These are phyloP conservation scores for Amblyjoppa fuscipennis DNA, from an alignment of 2,888 invertebrate genomes.

Conservation along the genomic window DNA sequence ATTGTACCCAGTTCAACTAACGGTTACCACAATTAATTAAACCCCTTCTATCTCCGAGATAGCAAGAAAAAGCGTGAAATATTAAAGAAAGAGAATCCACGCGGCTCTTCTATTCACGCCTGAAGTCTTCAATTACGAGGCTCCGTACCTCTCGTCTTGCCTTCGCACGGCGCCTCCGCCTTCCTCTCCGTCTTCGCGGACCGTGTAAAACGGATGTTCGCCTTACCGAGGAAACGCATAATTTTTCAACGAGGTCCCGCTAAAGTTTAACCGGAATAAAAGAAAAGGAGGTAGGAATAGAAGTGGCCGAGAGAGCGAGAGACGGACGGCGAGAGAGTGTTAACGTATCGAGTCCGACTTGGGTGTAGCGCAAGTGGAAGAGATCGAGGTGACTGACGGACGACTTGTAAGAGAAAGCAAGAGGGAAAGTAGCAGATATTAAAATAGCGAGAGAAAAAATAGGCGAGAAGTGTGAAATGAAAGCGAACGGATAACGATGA, in stretches of 20 bases:
- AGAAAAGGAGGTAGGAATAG: slow-evolving; percentile 53
- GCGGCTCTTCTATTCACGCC: slow-evolving; percentile 79
- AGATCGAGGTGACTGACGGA: neutral
- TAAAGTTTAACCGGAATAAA: slow-evolving; percentile 70
- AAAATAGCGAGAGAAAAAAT: slow-evolving; percentile 33
- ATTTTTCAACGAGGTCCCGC: slow-evolving; percentile 77
- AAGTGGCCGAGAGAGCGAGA: slow-evolving; percentile 1
- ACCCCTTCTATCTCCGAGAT: slow-evolving; percentile 53
- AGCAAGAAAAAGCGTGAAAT: slow-evolving; percentile 54
- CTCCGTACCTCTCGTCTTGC: slow-evolving; percentile 1
- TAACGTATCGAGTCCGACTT: neutral
- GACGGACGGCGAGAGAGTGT: neutral
- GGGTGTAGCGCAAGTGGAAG: neutral
- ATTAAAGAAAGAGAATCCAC: slow-evolving; percentile 72
- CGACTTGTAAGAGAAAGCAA: neutral
- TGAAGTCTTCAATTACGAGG: slow-evolving; percentile 79
- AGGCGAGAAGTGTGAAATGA: slow-evolving; percentile 39
- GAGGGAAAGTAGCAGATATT: slow-evolving; percentile 29
- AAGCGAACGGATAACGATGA: slow-evolving; percentile 35
- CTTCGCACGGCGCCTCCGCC: neutral
- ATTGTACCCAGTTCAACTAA: slow-evolving; percentile 69
- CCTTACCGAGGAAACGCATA: slow-evolving; percentile 75
- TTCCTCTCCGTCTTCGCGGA: neutral
- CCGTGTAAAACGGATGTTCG: slow-evolving; percentile 78
- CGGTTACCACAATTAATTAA: slow-evolving; percentile 79